Evolutionary conservation across 2,888 invertebrate species (phyloP), one percentile per base, ranked within the genome.

Genomic region (Stegana nigrithorax): DNA sequence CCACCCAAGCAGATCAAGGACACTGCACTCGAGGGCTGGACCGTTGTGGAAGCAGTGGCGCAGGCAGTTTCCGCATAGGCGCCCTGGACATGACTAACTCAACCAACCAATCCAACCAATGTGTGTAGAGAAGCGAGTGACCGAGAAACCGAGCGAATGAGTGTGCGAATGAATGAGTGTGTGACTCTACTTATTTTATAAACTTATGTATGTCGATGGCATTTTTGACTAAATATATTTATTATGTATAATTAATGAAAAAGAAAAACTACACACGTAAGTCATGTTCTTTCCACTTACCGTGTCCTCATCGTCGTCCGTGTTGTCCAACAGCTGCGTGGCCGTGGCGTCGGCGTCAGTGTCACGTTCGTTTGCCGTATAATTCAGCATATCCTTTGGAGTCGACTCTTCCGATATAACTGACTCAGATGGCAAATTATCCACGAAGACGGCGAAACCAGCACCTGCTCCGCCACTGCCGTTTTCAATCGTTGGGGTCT

Each of bases 341-440:
- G 63, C 69, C 2, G 69, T 68, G 36, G 63, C 64, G 39, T 64
- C 68, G 14, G 66, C 69, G 5, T 68, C 68, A n/a, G 66, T 69
- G 2, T 6, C 17, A 12, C 25, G 51, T 14, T 51, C 51, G 29
- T 65, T 67, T 14, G 66, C 67, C 0, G 70, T 73, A 6, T 64
- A 69, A 17, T 71, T 76, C 6, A 73, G 75, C 71, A 85, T 74
- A 61, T 82, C 84, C 67, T 79, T 73, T 4, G 84, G 84, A 26
- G 81, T 81, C 12, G 85, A 84, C 71, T 84, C 85, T 45, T 84
- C 81, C 6, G 85, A 85, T 23, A 85, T 80, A 14, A 84, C 78
- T 23, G 85, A 84, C 58, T 82, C 84, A 17, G 84, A 81, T 27
- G 82, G 75, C 63, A 85, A 68, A 63, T 81, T 83, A 36, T 85